A percentile compares a stretch with the other conserved stretches of the same genome.
These are phyloP conservation scores for Elaeidobius kamerunicus DNA, from an alignment of 2,888 invertebrate species.

Conservation along the genomic window DNA sequence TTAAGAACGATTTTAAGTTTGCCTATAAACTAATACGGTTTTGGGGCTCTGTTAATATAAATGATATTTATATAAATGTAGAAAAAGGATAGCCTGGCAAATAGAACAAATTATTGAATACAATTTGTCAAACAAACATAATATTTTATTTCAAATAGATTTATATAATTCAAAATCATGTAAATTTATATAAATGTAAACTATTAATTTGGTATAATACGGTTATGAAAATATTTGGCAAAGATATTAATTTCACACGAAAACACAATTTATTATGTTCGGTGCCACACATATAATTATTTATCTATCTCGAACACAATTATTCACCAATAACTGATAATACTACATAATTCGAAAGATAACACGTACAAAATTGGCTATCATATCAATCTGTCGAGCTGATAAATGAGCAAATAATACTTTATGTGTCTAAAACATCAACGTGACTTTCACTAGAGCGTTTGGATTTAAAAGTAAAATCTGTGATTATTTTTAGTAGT, in stretches of 20 bases:
- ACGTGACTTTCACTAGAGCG: neutral
- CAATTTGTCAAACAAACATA: neutral
- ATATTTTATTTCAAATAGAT: neutral
- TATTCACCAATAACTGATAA: slow-evolving; percentile 22
- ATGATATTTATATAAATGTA: too few relatives aligned
- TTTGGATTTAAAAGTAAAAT: neutral
- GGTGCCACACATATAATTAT: neutral
- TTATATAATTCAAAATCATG: too few relatives aligned
- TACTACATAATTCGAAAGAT: slow-evolving; percentile 17
- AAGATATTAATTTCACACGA: neutral
- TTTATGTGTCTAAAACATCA: neutral
- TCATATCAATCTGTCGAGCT: slow-evolving; percentile 10
- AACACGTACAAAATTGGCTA: slow-evolving; percentile 19
- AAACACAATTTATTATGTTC: neutral
- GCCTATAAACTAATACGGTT: too few relatives aligned
- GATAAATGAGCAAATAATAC: slow-evolving; percentile 13
- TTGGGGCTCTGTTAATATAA: too few relatives aligned
- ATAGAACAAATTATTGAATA: too few relatives aligned
- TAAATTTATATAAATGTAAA: too few relatives aligned
- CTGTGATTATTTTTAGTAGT: neutral
- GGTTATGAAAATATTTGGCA: too few relatives aligned
- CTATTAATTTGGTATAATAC: too few relatives aligned
- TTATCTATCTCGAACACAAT: slow-evolving; percentile 6
- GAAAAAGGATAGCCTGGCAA: too few relatives aligned
- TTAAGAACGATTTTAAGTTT: too few relatives aligned